Percentiles rank a stretch among this genome's conserved stretches.
phyloP scores from a whole-genome alignment of 2,888 invertebrate species.

The Cryptocephalus primarius region DNA sequence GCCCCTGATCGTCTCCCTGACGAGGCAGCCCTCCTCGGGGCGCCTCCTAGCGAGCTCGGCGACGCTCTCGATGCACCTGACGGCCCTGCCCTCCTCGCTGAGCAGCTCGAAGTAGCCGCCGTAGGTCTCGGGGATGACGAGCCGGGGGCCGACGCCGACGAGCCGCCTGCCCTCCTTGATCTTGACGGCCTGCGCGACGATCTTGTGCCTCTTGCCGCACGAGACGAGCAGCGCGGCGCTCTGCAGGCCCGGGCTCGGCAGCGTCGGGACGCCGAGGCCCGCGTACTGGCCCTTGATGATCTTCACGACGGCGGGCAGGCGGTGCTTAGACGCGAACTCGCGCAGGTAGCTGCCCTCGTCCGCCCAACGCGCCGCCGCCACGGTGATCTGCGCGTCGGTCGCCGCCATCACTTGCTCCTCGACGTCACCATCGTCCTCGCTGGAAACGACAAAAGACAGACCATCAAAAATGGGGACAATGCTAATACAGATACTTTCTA shows the following conservation, averaged over 20 bases:
- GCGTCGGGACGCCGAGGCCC: conserved; percentile 77
- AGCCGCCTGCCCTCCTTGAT: conserved; percentile 79
- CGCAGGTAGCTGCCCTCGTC: conserved; percentile 64
- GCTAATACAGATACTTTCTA: too few species aligned
- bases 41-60: conserved; percentile 68
- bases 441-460: neutral
- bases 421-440: neutral
- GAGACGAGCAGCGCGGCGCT: conserved; percentile 79
- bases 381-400: conserved; percentile 82
- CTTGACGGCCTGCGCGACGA: conserved; percentile 81
- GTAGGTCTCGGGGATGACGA: conserved; percentile 84
- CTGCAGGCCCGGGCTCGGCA: conserved; percentile 77
- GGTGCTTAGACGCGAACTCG: conserved; percentile 60
- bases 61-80: conserved; percentile 81
- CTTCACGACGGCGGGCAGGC: conserved; percentile 76
- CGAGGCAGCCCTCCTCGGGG: conserved; percentile 64
- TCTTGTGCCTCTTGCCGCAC: conserved; percentile 74
- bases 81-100: conserved; percentile 87
- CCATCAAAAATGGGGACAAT: too few species aligned
- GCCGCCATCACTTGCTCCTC: conserved; percentile 54
- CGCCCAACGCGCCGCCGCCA: conserved; percentile 69
- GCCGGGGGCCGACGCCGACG: conserved; percentile 68
- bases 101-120: conserved; percentile 88
- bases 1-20: conserved; percentile 66
- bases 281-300: conserved; percentile 91